Conservation (phyloP, 2,797 vertebrate genomes). For the Neosilurus hyrtlii region DNA sequence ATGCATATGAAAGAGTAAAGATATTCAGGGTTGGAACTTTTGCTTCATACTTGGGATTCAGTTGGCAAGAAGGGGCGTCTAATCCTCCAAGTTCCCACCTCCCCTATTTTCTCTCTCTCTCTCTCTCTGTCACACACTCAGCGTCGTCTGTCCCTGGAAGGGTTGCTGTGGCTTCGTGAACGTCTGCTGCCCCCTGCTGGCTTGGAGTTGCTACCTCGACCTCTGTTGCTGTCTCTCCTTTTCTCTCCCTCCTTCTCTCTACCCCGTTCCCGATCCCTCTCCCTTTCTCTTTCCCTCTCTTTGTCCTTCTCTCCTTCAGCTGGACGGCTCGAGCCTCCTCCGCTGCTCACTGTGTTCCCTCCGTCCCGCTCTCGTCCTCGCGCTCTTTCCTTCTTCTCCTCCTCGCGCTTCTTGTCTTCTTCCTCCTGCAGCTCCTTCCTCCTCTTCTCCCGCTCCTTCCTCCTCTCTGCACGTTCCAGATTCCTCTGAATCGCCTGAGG, state of each 20-base stretch:
- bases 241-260: constrained; percentile 70
- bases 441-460: constrained; percentile 79
- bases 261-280: constrained; percentile 59
- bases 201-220: constrained; percentile 64
- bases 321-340: constrained; percentile 34
- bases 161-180: constrained; percentile 85
- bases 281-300: constrained; percentile 56
- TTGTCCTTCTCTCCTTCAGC: constrained; percentile 63
- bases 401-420: constrained; percentile 63
- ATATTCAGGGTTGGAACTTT: constrained; percentile 23
- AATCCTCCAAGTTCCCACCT: constrained; percentile 7
- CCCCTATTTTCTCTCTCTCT: constrained; percentile 14
- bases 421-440: constrained; percentile 64
- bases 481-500: constrained; percentile 77
- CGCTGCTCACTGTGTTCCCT: constrained; percentile 45
- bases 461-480: constrained; percentile 78
- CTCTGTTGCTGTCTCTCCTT: constrained; percentile 69
- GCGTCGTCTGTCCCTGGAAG: constrained; percentile 80
- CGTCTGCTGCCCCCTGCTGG: constrained; percentile 65
- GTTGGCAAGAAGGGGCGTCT: constrained; percentile 15
- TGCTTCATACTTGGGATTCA: constrained; percentile 31
- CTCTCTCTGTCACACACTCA: constrained; percentile 50
- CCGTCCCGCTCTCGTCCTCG: constrained; percentile 67
- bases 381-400: constrained; percentile 65
- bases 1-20: constrained; percentile 32